A percentile compares a stretch with the other conserved stretches of the same genome.
These are phyloP conservation scores for Idaea aversata DNA, from an alignment of 2,888 invertebrate genomes.

Conservation along the genomic window DNA sequence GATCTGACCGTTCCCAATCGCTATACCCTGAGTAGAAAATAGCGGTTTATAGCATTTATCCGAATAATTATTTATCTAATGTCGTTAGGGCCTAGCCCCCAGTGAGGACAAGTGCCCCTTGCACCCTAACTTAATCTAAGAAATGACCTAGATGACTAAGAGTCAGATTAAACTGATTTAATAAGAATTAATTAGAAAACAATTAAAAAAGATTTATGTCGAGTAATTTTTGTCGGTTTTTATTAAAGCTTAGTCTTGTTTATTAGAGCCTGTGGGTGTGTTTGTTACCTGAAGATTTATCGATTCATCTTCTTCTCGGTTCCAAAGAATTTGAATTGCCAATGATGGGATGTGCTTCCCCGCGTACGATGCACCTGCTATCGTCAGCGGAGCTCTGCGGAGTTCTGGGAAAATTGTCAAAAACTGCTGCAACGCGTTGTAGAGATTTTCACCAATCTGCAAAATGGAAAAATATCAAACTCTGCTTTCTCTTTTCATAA, in stretches of 20 bases:
- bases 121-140: too few relatives aligned
- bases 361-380: conserved; percentile 84
- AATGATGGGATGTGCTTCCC: conserved; percentile 82
- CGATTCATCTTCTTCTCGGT: conserved; percentile 57
- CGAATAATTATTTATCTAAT: too few relatives aligned
- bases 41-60: neutral
- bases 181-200: too few relatives aligned
- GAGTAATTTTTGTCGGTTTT: too few relatives aligned
- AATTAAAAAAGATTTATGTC: too few relatives aligned
- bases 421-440: conserved; percentile 82
- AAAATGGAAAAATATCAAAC: neutral
- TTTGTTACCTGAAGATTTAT: conserved; percentile 70
- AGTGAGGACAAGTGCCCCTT: too few relatives aligned
- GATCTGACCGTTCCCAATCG: conserved; percentile 80
- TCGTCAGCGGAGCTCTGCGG: conserved; percentile 80
- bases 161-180: too few relatives aligned
- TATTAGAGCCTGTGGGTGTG: neutral
- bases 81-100: too few relatives aligned
- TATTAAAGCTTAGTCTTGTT: too few relatives aligned
- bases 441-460: conserved; percentile 81
- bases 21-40: conserved; percentile 61
- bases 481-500: neutral
- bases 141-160: too few relatives aligned
- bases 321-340: conserved; percentile 78
- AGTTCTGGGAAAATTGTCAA: conserved; percentile 82